phyloP scores from a whole-genome alignment of 2,888 invertebrate genomes.

The Epistrophe grossulariae region DNA sequence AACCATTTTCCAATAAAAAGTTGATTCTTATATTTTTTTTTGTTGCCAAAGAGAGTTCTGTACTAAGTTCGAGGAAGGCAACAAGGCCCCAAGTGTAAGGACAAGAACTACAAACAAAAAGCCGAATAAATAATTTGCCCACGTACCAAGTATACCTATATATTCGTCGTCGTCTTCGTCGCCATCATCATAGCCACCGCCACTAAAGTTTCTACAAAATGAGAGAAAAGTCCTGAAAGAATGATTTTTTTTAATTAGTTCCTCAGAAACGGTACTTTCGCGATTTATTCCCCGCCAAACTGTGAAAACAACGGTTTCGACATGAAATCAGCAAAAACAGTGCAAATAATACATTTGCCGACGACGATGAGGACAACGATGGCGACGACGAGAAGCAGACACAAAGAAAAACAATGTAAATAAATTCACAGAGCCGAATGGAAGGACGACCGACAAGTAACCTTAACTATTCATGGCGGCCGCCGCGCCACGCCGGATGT shows the following conservation, averaged over 20 bases:
- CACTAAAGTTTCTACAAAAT: constrained; percentile 31
- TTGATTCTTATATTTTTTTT: constrained; percentile 3
- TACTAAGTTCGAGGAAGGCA: constrained; percentile 23
- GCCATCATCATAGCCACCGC: constrained; percentile 32
- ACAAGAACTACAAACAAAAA: constrained; percentile 58
- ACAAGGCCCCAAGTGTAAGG: constrained; percentile 54
- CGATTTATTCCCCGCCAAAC: constrained; percentile 53
- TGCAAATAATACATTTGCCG: constrained; percentile 18
- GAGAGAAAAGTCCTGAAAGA: constrained; percentile 33
- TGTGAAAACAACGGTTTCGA: constrained; percentile 27
- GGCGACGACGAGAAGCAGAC: neutral
- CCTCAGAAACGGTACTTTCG: constrained; percentile 64
- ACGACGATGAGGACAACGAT: neutral
- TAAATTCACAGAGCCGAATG: constrained; percentile 50
- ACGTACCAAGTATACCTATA: constrained; percentile 34
- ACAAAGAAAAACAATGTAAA: constrained; percentile 66
- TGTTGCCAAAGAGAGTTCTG: neutral
- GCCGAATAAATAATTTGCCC: constrained; percentile 73
- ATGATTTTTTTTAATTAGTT: constrained; percentile 75
- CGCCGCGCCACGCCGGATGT: too few species aligned
- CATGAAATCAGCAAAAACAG: constrained; percentile 44
- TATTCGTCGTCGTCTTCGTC: constrained; percentile 6
- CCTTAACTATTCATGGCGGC: constrained; percentile 60
- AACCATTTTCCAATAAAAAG: constrained; percentile 62
- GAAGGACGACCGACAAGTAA: constrained; percentile 55